Evolutionary conservation across 2,888 invertebrate genomes (phyloP), one percentile per base, ranked within the genome.

Genomic region (Litoditis marina): DNA sequence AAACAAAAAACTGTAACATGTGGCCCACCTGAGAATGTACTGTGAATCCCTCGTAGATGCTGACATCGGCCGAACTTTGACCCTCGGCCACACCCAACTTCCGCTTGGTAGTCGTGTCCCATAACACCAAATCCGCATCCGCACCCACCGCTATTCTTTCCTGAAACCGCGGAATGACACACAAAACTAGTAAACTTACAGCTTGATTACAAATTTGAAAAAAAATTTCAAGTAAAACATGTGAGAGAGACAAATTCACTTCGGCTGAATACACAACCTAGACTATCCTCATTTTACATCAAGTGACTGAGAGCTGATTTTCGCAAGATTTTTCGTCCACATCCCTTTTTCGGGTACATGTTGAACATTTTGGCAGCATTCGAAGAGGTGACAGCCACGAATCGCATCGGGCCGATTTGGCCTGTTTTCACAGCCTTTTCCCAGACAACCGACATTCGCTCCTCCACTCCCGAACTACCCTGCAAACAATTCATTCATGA

Each of bases 401-500:
- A 98, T 74, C 92, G 88, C 82, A 90, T 89, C 0, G 93, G 91
- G 84, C 94, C 92, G 87, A 96, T 89, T 59, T 91, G 88, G 4
- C 94, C 96, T 76, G 90, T 87, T 71, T 91, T 89, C 46, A 81
- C 79, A 11, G 74, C 95, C 56, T 92, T 92, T 84, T 96, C 94
- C 96, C 96, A 98, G 30, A 95, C 87, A 11, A 96, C 88, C 0
- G 93, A 90, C 92, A 98, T 91, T 58, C 96, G 88, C 84, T 95
- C 94, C 72, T 87, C 96, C 0, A 94, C 91, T 0, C 96, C 96
- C 83, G 96, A 94, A 0, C 94, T 92, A 0, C 96, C 96, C 60
- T 62, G 92, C 13, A 95, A 30, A 28, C 32, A 36, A 2, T n/a
- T n/a, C n/a, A n/a, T n/a, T n/a, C n/a, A n/a, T n/a, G n/a, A n/a